Conservation (phyloP, 1,140 invertebrate species). For the Tetraneura akinire region DNA sequence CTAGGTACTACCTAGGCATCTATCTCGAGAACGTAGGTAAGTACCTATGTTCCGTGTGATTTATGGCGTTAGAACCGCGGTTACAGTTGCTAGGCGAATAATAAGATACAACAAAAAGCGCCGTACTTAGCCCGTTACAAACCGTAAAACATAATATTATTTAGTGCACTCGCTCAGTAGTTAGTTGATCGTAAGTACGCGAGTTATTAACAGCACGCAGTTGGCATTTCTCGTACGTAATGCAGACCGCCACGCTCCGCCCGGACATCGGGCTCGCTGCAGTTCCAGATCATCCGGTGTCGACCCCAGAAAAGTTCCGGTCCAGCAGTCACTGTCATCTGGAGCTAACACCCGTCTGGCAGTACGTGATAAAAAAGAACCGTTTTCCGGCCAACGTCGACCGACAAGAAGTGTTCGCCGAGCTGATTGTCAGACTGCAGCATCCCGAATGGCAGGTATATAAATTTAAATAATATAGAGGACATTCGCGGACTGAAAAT, state of each 20-base stretch:
- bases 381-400: slow-evolving; percentile 65
- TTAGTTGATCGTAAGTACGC: slow-evolving; percentile 55
- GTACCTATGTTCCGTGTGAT: slow-evolving; percentile 1
- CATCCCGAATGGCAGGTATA: slow-evolving; percentile 77
- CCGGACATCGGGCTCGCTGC: slow-evolving; percentile 55
- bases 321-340: slow-evolving; percentile 56
- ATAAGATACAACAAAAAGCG: slow-evolving; percentile 14
- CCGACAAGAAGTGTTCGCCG: slow-evolving; percentile 66
- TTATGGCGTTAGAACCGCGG: background rate
- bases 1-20: too few relatives aligned
- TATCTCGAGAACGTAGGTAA: too few relatives aligned
- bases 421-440: slow-evolving; percentile 70
- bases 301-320: slow-evolving; percentile 54
- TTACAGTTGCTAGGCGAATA: slow-evolving; percentile 25
- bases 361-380: slow-evolving; percentile 68
- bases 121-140: background rate
- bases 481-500: too few relatives aligned
- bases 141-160: too few relatives aligned
- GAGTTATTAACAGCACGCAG: background rate
- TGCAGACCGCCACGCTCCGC: slow-evolving; percentile 29
- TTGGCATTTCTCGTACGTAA: background rate
- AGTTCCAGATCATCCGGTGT: slow-evolving; percentile 54
- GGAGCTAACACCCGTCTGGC: slow-evolving; percentile 74
- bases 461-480: too few relatives aligned
- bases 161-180: too few relatives aligned